Percentiles rank a stretch among this genome's conserved stretches.
Evolutionary conservation across 2,888 invertebrate species (phyloP).

Genomic region (Drosophila cognata): DNA sequence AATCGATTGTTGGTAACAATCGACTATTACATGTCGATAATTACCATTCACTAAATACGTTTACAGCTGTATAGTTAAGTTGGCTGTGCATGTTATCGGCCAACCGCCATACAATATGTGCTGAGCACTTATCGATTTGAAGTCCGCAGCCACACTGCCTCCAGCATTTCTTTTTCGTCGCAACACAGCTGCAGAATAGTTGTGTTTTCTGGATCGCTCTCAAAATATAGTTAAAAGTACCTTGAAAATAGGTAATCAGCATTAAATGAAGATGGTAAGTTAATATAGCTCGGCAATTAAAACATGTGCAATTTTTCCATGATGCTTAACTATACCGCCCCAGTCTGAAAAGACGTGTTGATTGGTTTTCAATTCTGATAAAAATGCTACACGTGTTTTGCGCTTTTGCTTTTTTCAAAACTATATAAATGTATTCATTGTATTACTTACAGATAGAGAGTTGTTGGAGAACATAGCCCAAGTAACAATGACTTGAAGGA

Average conservation of each 20-base stretch:
- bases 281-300: not conserved
- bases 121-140: not conserved
- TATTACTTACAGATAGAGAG: slow-evolving; percentile 23
- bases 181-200: slow-evolving; percentile 9
- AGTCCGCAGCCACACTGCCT: not conserved
- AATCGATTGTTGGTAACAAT: slow-evolving; percentile 4
- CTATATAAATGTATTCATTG: not conserved
- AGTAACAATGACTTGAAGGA: not conserved
- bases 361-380: slow-evolving; percentile 55
- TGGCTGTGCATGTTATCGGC: slow-evolving; percentile 1
- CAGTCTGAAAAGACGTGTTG: slow-evolving; percentile 64
- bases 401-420: not conserved
- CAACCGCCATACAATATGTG: slow-evolving; percentile 5
- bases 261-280: slow-evolving; percentile 21
- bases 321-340: slow-evolving; percentile 61
- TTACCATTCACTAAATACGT: slow-evolving; percentile 14
- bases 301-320: slow-evolving; percentile 6
- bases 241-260: not conserved
- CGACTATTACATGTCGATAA: not conserved
- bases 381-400: slow-evolving; percentile 8
- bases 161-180: slow-evolving; percentile 31
- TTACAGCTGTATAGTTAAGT: not conserved
- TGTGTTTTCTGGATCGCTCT: not conserved
- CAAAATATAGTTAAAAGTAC: not conserved
- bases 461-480: not conserved